Conservation (phyloP, 2,888 invertebrate genomes). For the Sphaerophoria rueppellii region DNA sequence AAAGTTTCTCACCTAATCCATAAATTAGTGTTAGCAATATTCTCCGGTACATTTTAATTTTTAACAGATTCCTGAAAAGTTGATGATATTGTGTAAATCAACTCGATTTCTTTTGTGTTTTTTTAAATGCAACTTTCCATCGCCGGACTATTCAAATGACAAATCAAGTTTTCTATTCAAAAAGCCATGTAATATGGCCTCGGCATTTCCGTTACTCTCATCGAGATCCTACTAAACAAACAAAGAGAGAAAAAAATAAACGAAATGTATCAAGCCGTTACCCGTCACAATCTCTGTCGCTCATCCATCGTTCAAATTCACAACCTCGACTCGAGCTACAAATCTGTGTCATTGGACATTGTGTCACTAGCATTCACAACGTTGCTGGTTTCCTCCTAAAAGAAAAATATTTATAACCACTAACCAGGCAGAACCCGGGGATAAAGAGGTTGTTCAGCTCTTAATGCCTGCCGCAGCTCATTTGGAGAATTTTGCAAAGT, state of each 20-base stretch:
- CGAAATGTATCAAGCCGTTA: conserved; percentile 3
- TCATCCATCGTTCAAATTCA: conserved; percentile 15
- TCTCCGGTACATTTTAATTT: too few relatives aligned
- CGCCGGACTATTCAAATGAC: conserved; percentile 9
- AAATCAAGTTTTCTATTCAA: conserved; percentile 36
- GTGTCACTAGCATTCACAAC: conserved; percentile 21
- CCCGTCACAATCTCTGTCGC: conserved; percentile 30
- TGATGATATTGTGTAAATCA: too few relatives aligned
- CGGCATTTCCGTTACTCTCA: not conserved
- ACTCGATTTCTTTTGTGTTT: too few relatives aligned
- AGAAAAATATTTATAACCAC: too few relatives aligned
- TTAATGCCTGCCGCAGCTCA: conserved; percentile 6
- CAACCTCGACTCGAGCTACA: not conserved
- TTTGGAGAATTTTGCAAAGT: conserved; percentile 35
- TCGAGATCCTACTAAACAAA: not conserved
- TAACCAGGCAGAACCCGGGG: not conserved
- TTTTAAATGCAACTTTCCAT: not conserved
- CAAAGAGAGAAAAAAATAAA: not conserved
- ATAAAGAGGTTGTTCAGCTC: conserved; percentile 12
- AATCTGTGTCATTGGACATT: conserved; percentile 51
- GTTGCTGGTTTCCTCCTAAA: not conserved
- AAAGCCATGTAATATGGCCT: conserved; percentile 6
- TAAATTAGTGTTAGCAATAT: too few relatives aligned
- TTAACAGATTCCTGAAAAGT: too few relatives aligned
- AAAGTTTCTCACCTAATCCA: too few relatives aligned